Base-by-base conservation (phyloP, 2,113 vertebrate species). In the Proteles cristata region DNA sequence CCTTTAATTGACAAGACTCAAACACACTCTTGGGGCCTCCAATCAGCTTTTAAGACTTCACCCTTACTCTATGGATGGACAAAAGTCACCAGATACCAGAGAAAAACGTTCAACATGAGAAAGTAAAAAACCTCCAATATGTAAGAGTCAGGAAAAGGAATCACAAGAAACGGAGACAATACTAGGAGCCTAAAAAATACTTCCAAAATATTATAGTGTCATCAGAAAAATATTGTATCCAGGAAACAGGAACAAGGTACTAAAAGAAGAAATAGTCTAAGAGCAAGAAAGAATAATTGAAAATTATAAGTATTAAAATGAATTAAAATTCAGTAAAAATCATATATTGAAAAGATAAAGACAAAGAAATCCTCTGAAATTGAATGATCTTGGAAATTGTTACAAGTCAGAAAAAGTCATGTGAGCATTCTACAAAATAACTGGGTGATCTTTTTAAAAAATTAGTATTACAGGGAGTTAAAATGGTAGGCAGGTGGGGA, bases 301-400 rank as follows among this genome's bases (percentile, higher is more conserved):
- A 94, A 87, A 92, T 90, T 43, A 58, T 48, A 87, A 82, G 50
- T 76, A 68, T 11, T 35, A 74, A 65, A 93, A 73, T 11, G 63
- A 71, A 85, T 31, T 73, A 81, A 86, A 74, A 66, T 87, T 91
- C 45, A 87, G 58, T 91, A 94, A 87, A 88, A 68, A 45, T 25
- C 26, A 45, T 53, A 28, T 43, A 15, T 61, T 85, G 86, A 96
- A 96, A 80, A 81, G 87, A 82, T 55, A 82, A 45, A 73, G 53
- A 87, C 9, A 65, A 88, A 93, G 26, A 84, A 90, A 55, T 58
- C 17, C 45, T 73, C 61, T 66, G 53, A 73, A 76, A 39, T 21
- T 76, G 43, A 94, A 86, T 81, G 68, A 45, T 7, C 35, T 91
- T 90, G 43, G 45, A 90, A 35, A 55, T 81, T 90, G 14, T 31